Evolutionary conservation across 2,888 invertebrate species (phyloP).

Genomic region (Marronus borbonicus): DNA sequence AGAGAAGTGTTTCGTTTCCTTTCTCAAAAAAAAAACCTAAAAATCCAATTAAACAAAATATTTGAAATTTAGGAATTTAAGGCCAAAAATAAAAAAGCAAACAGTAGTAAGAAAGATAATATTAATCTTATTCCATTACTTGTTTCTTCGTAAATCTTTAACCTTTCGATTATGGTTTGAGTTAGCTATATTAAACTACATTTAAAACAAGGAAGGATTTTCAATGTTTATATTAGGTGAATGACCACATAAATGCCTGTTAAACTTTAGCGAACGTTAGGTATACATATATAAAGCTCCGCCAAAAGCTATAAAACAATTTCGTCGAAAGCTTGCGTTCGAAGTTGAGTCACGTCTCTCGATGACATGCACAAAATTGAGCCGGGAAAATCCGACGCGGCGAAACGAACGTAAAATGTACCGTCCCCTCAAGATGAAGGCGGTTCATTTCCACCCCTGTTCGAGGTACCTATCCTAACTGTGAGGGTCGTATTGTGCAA

Average conservation of each 20-base stretch:
- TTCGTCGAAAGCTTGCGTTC: slow-evolving; percentile 66
- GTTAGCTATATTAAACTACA: too few relatives aligned
- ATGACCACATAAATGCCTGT: slow-evolving; percentile 1
- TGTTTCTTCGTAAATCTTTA: too few relatives aligned
- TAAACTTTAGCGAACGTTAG: background rate
- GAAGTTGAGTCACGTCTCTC: slow-evolving; percentile 69
- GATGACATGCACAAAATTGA: slow-evolving; percentile 69
- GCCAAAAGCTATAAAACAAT: slow-evolving; percentile 68
- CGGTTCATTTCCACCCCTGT: slow-evolving; percentile 47
- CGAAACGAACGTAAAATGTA: slow-evolving; percentile 63
- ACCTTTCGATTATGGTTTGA: too few relatives aligned
- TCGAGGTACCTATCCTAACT: slow-evolving; percentile 16
- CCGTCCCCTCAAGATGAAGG: slow-evolving; percentile 58
- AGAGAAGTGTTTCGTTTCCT: too few relatives aligned
- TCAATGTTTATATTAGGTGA: background rate
- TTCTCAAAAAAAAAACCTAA: too few relatives aligned
- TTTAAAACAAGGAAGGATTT: background rate
- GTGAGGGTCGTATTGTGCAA: slow-evolving; percentile 60
- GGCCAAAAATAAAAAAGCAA: too few relatives aligned
- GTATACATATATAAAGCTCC: background rate
- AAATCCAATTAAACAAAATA: too few relatives aligned
- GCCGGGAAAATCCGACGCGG: slow-evolving; percentile 63
- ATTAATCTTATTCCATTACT: too few relatives aligned
- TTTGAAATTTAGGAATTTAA: too few relatives aligned
- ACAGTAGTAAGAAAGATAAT: too few relatives aligned